Evolutionary conservation across 2,113 vertebrate species (phyloP).

Genomic region (Xyliphius kryptos): DNA sequence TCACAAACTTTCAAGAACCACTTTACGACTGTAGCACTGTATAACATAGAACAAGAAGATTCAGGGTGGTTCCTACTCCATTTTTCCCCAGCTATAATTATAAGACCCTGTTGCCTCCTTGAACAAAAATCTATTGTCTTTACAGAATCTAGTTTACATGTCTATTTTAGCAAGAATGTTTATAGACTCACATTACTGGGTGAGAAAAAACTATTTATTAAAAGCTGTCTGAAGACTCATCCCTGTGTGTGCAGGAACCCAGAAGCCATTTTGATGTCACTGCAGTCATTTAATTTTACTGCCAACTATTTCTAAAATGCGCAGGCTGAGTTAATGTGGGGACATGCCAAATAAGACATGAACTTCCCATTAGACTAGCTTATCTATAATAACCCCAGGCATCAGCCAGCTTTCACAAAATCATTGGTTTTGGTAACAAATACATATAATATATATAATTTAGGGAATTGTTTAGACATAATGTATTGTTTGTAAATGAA

Average conservation of each 20-base stretch:
- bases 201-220: constrained; percentile 20
- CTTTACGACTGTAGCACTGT: neutral
- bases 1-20: neutral
- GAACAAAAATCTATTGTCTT: neutral
- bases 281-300: neutral
- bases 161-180: constrained; percentile 14
- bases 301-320: neutral
- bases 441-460: neutral
- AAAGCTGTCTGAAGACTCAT: constrained; percentile 8
- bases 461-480: neutral
- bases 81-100: neutral
- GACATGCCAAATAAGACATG: neutral
- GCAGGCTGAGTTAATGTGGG: neutral
- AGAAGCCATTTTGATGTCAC: constrained; percentile 9
- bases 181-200: constrained; percentile 6
- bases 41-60: neutral
- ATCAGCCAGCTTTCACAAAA: neutral
- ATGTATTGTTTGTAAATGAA: no score
- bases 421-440: neutral
- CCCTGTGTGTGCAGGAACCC: neutral
- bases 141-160: neutral
- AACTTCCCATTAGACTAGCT: constrained; percentile 3
- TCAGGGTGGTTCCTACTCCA: neutral
- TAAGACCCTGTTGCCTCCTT: neutral
- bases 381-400: neutral